A percentile compares a stretch with the other conserved stretches of the same genome.
phyloP scores from a whole-genome alignment of 2,797 vertebrate species.

The Sebastes melanostomus region DNA sequence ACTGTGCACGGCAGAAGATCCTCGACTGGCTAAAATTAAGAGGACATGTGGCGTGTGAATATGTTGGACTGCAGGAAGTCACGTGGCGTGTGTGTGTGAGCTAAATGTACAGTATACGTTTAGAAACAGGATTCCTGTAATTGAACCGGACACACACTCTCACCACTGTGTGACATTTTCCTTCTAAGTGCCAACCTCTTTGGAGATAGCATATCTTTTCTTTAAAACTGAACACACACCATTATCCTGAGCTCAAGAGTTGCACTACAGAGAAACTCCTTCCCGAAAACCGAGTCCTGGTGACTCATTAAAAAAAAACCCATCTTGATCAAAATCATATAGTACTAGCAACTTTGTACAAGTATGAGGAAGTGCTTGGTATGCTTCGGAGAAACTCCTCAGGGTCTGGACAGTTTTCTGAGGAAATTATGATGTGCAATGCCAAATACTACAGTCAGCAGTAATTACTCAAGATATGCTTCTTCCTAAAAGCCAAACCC shows the following conservation, averaged over 20 bases:
- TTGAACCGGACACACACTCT: background rate
- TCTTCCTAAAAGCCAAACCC: background rate
- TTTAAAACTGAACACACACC: background rate
- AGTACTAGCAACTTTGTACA: background rate
- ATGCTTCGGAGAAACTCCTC: background rate
- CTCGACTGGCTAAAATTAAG: slow-evolving; percentile 42
- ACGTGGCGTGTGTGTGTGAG: background rate
- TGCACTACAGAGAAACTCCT: background rate
- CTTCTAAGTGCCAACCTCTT: background rate
- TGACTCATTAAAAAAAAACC: slow-evolving; percentile 2
- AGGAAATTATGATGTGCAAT: background rate
- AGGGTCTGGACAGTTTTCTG: background rate
- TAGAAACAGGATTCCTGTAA: slow-evolving; percentile 35
- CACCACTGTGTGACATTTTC: slow-evolving; percentile 8
- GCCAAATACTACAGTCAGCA: slow-evolving; percentile 1
- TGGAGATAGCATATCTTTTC: background rate
- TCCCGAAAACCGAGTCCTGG: background rate
- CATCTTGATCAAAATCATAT: background rate
- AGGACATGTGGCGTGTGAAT: slow-evolving; percentile 38
- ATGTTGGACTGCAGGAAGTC: slow-evolving; percentile 29
- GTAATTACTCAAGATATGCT: background rate
- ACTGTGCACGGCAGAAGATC: slow-evolving; percentile 1
- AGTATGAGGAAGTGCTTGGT: background rate
- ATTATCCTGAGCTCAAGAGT: background rate
- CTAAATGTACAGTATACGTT: background rate